Evolutionary conservation across 2,888 invertebrate species (phyloP).

Genomic region (Gastrophysa polygoni): DNA sequence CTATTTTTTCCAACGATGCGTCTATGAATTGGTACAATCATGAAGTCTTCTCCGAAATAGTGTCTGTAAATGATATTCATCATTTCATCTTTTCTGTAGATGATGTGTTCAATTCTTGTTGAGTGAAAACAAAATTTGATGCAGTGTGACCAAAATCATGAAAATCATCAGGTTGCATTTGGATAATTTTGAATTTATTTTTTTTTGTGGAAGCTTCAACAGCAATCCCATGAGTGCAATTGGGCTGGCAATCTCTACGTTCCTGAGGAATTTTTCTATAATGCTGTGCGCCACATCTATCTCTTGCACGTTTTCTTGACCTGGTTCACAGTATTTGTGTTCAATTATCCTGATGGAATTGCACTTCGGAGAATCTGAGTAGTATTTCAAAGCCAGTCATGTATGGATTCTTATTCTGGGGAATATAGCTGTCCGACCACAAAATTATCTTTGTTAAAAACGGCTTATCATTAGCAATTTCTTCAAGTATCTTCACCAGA

Average conservation of each 20-base stretch:
- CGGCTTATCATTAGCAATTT: not conserved
- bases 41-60: too few relatives aligned
- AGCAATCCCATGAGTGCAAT: too few relatives aligned
- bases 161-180: not conserved
- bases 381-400: not conserved
- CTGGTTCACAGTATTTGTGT: not conserved
- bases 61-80: too few relatives aligned
- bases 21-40: too few relatives aligned
- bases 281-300: not conserved
- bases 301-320: not conserved
- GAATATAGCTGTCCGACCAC: conserved; percentile 9
- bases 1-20: too few relatives aligned
- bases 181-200: not conserved
- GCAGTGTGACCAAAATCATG: too few relatives aligned
- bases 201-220: not conserved
- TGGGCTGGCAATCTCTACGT: not conserved
- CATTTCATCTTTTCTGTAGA: too few relatives aligned
- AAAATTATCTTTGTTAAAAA: conserved; percentile 10
- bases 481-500: conserved; percentile 10
- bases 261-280: not conserved
- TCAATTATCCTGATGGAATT: not conserved
- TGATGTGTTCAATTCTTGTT: too few relatives aligned
- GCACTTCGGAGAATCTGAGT: not conserved
- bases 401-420: conserved; percentile 5
- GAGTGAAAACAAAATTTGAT: too few relatives aligned